A percentile compares a stretch with the other conserved stretches of the same genome.
Evolutionary conservation across 2,888 invertebrate genomes (phyloP).

Genomic region (Unio pictorum): DNA sequence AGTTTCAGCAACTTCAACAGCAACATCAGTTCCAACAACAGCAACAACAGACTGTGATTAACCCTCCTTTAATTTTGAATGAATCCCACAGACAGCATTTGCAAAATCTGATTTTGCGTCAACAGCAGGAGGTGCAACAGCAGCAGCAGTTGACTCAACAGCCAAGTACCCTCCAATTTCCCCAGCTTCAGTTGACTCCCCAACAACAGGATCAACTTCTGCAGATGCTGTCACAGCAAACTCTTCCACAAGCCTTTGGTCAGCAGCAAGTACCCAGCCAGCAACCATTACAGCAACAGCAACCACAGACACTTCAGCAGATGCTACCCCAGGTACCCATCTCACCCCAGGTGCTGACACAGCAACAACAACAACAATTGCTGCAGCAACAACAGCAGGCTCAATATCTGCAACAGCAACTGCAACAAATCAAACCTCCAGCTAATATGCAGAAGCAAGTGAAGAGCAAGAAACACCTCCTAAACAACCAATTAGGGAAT

Average conservation of each 20-base stretch:
- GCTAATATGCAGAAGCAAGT: conserved; percentile 31
- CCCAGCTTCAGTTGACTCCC: conserved; percentile 51
- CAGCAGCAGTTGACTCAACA: conserved; percentile 44
- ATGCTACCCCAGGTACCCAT: conserved; percentile 16
- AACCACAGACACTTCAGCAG: conserved; percentile 32
- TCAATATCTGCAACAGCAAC: conserved; percentile 57
- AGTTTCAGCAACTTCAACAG: conserved; percentile 44
- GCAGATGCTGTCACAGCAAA: conserved; percentile 52
- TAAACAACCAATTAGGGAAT: conserved; percentile 30
- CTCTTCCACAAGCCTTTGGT: conserved; percentile 32
- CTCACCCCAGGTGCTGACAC: conserved; percentile 71
- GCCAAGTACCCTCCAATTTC: conserved; percentile 41
- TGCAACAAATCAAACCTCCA: conserved; percentile 68
- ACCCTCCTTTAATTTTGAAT: conserved; percentile 30
- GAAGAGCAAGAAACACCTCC: conserved; percentile 36
- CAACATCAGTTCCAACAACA: conserved; percentile 24
- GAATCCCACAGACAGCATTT: conserved; percentile 41
- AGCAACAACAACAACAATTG: conserved; percentile 56
- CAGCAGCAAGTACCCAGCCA: conserved; percentile 29
- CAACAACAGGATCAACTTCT: conserved; percentile 62
- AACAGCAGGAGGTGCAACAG: conserved; percentile 49
- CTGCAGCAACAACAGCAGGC: conserved; percentile 55
- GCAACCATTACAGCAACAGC: conserved; percentile 43
- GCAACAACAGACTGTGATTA: conserved; percentile 20
- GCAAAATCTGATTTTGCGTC: conserved; percentile 43